Evolutionary conservation across 1,140 invertebrate species (phyloP).

Genomic region (Bradysia coprophila): DNA sequence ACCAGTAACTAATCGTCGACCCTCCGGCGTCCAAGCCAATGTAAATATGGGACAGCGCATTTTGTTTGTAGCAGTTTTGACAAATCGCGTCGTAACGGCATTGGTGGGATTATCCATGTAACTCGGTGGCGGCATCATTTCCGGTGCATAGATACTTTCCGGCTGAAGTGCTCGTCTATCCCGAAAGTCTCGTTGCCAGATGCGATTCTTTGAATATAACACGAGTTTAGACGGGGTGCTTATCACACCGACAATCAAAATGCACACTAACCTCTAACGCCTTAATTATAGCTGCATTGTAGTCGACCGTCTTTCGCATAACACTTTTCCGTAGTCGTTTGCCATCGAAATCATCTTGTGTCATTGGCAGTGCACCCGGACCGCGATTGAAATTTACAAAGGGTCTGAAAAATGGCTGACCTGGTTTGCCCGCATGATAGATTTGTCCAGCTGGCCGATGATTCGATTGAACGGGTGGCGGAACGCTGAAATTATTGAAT

Average conservation of each 20-base stretch:
- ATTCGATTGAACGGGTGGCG: conserved; percentile 5
- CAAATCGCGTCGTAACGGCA: conserved; percentile 89
- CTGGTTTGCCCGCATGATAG: background rate
- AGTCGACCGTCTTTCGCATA: conserved; percentile 95
- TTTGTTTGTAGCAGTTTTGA: conserved; percentile 98
- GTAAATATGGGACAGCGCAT: conserved; percentile 98
- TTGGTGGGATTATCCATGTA: conserved; percentile 92
- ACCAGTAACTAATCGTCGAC: conserved; percentile 89
- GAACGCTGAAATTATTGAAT: background rate
- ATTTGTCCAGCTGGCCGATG: background rate
- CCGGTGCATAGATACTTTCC: conserved; percentile 76
- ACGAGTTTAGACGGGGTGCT: too few relatives aligned
- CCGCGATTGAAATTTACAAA: conserved; percentile 14
- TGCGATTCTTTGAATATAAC: conserved; percentile 44
- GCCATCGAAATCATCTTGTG: conserved; percentile 81
- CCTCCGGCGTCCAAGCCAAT: conserved; percentile 98
- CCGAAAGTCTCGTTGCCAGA: conserved; percentile 84
- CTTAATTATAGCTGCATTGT: conserved; percentile 90
- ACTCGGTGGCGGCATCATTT: conserved; percentile 71
- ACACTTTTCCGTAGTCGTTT: conserved; percentile 90
- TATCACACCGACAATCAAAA: too few relatives aligned
- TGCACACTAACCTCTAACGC: conserved; percentile 74
- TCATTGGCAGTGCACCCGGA: conserved; percentile 31
- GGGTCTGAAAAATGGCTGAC: conserved; percentile 14
- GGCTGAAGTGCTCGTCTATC: conserved; percentile 76